Evolutionary conservation across 2,888 invertebrate species (phyloP).

Genomic region (Lycophotia porphyrea): DNA sequence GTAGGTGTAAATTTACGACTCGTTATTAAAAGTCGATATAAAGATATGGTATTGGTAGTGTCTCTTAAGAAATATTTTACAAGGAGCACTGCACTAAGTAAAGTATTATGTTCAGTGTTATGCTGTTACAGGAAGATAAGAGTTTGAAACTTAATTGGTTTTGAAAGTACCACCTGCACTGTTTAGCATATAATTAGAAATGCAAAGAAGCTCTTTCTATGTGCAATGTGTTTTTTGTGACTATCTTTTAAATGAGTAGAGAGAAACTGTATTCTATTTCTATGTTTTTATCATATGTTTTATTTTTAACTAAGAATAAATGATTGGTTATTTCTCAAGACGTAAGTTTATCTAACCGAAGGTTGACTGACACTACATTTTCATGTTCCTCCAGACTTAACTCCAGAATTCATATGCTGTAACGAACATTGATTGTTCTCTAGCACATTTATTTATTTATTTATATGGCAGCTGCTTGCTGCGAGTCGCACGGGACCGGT

Average conservation of each 20-base stretch:
- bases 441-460: background rate
- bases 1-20: no score
- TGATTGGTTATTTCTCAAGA: background rate
- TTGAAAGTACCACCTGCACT: slow-evolving; percentile 40
- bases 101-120: background rate
- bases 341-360: background rate
- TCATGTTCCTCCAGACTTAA: background rate
- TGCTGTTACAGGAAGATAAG: slow-evolving; percentile 22
- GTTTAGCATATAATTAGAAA: slow-evolving; percentile 36
- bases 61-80: background rate
- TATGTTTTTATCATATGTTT: background rate
- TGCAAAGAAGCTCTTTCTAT: slow-evolving; percentile 29
- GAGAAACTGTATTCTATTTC: background rate
- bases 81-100: background rate
- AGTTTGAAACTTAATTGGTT: slow-evolving; percentile 30
- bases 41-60: background rate
- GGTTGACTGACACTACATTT: background rate
- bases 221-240: background rate
- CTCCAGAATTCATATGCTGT: background rate
- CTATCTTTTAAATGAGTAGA: no score
- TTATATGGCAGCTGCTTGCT: no score
- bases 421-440: background rate
- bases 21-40: background rate
- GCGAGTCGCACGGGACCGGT: no score
- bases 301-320: no score